These are phyloP conservation scores for Pterocles orientalis DNA, from an alignment of 2,113 vertebrate genomes.

Conservation along the genomic window DNA sequence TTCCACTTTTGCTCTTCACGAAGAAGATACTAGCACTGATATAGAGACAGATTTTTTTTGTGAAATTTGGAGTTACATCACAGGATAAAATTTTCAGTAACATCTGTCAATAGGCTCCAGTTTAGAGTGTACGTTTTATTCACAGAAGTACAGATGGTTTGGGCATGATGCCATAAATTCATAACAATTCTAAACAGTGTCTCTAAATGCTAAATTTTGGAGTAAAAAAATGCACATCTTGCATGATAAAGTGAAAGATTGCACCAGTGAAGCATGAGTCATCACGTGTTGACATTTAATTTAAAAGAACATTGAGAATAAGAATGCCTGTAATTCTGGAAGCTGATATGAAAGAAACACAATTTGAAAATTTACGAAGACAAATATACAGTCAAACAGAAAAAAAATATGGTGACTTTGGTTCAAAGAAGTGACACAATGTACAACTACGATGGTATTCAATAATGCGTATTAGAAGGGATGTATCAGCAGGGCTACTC, in stretches of 20 bases:
- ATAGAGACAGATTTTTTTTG: rapidly evolving
- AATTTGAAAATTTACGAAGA: not conserved
- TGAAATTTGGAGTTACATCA: not conserved
- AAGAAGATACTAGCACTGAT: not conserved
- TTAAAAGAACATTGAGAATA: not conserved
- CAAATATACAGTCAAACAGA: not conserved
- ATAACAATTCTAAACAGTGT: not conserved
- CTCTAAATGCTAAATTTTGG: not conserved
- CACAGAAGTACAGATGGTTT: not conserved
- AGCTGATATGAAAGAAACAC: not conserved
- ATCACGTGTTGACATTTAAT: not conserved
- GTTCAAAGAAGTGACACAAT: not conserved
- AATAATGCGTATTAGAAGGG: not conserved
- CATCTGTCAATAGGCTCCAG: not conserved
- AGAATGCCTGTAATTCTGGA: not conserved
- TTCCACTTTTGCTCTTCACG: not conserved
- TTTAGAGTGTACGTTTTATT: not conserved
- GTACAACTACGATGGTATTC: not conserved
- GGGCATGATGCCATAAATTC: not conserved
- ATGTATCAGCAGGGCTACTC: not conserved
- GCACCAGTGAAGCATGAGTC: not conserved
- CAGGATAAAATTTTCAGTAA: not conserved
- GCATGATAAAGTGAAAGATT: not conserved
- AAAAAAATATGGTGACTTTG: not conserved
- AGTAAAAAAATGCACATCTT: not conserved